Base-by-base conservation (phyloP, 2,888 invertebrate genomes). In the Ormyrus rosae region DNA sequence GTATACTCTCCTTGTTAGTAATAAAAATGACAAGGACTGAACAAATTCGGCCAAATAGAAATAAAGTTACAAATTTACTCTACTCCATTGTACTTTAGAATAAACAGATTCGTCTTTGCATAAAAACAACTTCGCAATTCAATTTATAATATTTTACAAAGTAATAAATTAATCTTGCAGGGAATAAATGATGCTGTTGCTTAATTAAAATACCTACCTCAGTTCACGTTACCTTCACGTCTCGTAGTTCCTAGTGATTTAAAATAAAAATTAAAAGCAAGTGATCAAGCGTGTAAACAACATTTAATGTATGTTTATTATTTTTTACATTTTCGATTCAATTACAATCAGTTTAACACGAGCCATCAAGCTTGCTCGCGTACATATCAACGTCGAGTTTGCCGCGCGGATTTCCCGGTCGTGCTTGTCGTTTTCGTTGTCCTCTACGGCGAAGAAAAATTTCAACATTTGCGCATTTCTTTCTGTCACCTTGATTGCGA, bases 231-330 rank as follows among this genome's bases (percentile, higher is more conserved):
- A 34, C 34, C 34, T 34, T 34, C 34, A 4, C 34, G 34, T 34
- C 34, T 34, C 34, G 4, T 2, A 45, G 51, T 45, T 50, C 9
- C 8, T 51, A 51, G 11, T 8, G 51, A 46, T 46, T 45, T 53
- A 61, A 53, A 19, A 10, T 11, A 2, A 68, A 61, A 55, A 55
- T 55, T 19, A 61, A 55, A 46, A 56, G 9, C 45, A 64, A 58
- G 19, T 9, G 51, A 75, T 73, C 64, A 72, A 79, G 69, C 77
- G 48, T 68, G 50, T 86, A 86, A 86, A 86, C 86, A 86, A 87
- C 88, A 87, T 87, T 87, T 85, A 88, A 87, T 88, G 85, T 86
- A 85, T 87, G 86, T 88, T 87, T 88, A 88, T 86, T 82, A 67
- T 70, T 73, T 67, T 88, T 88, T 88, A 87, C 88, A 88, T 87